Evolutionary conservation across 2,888 invertebrate species (phyloP), one percentile per base, ranked within the genome.

Genomic region (Cerceris ruficornis): DNA sequence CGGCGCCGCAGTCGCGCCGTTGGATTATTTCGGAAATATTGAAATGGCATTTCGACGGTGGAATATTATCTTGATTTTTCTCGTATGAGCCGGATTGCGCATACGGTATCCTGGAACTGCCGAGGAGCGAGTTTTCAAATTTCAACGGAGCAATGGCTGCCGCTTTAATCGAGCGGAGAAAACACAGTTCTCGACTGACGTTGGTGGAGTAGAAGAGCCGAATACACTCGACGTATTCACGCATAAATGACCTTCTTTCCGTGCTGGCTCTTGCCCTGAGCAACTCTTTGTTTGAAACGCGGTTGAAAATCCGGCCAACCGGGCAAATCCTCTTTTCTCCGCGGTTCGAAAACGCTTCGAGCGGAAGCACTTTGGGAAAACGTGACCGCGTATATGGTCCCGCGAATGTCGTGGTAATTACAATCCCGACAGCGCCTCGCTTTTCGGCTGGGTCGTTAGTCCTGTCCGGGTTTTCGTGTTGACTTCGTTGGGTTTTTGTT

Each of bases 241-340:
- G 67, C 54, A 55, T 67, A 71, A 55, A 49, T 73, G 75, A 76
- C 73, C 74, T 59, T 81, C 69, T 69, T 75, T 69, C 64, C 70
- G 73, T 39, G 39, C 28, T 28, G 28, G n/a, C 49, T 52, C 60
- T 59, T 9, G 61, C n/a, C 52, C 52, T 14, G 50, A 62, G 52
- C 14, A 50, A 42, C 64, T 75, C 74, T 77, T 81, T 78, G 81
- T 78, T 82, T 72, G 70, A 67, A 75, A 68, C 72, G 69, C 67
- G 64, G 57, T 70, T 52, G 75, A 68, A 72, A 75, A 78, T 70
- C 75, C 71, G 60, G 52, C 57, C 67, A 64, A 46, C 55, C 69
- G 58, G 54, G 50, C 65, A 78, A 82, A 82, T 81, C 81, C 81
- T 75, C 81, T 78, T 73, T 81, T 65, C 69, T 28, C 65, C 46